Base-by-base conservation (phyloP, 2,113 vertebrate genomes). In the Rafetus swinhoei region DNA sequence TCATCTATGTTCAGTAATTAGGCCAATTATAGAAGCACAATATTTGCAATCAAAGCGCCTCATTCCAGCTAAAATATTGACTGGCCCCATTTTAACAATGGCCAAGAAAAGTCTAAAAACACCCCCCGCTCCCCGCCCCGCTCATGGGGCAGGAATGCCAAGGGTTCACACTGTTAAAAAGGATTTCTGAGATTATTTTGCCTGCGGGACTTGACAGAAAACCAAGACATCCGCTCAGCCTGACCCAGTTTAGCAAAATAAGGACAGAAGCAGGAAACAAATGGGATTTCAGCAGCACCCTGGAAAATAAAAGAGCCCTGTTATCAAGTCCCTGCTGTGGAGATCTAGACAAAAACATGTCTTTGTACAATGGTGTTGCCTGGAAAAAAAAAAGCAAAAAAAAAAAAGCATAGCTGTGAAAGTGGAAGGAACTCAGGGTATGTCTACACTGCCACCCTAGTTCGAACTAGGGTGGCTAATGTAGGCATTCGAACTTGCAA, bases 231-330 rank as follows among this genome's bases (percentile, higher is more conserved):
- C 12, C 74, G 25, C 74, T 15, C 74, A 95, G 82, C 59, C 90
- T 95, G 97, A 96, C 95, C 92, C 93, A 94, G 69, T 91, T 94
- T 53, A 59, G 80, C 15, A 91, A 74, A 90, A 82, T 56, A 88
- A 90, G 62, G 52, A 87, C 45, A 3, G 9, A 29, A 27, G 60
- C 82, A 84, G 89, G 91, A 93, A 87, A 93, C 32, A 93, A n/a
- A 52, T 18, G 27, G 32, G 92, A 81, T 82, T 88, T 95, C 88
- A 84, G n/a, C 6, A 1, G 54, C 27, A 65, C 76, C 55, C 82
- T 86, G 65, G 65, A 72, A 72, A 35, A 72, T 90, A 81, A 39
- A 9, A 77, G 5, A 1, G 6, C 77, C 45, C 88, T 74, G 57
- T 91, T 53, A 92, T 54, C 50, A 59, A 82, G 53, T 24, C 27